phyloP scores from a whole-genome alignment of 2,797 vertebrate genomes.

The Clarias laeviceps region DNA sequence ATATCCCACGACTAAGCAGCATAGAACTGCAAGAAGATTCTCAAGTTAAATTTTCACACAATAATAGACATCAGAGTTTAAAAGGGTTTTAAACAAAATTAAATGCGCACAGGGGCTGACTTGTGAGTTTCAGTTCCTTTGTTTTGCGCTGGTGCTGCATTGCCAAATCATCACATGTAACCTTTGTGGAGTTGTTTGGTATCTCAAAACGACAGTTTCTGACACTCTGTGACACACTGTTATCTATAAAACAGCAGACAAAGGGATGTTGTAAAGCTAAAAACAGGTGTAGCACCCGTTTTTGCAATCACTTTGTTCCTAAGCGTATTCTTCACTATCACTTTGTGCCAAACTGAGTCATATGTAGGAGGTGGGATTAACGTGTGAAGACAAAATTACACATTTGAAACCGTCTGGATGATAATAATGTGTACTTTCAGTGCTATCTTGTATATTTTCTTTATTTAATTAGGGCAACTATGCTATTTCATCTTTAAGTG shows the following conservation, averaged over 20 bases:
- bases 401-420: background rate
- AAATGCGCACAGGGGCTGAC: background rate
- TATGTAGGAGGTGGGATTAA: background rate
- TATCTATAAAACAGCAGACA: background rate
- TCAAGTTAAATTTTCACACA: background rate
- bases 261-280: background rate
- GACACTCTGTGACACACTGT: too few species aligned
- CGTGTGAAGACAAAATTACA: background rate
- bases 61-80: background rate
- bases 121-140: background rate
- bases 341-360: background rate
- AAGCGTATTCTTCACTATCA: background rate
- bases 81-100: background rate
- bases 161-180: background rate
- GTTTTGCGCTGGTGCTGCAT: background rate
- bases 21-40: background rate
- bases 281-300: background rate
- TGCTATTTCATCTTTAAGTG: background rate
- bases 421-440: background rate
- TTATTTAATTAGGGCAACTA: background rate
- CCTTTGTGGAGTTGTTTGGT: background rate
- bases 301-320: background rate
- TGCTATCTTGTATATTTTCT: background rate
- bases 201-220: background rate
- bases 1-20: background rate